Percentiles rank a stretch among this genome's conserved stretches.
Conservation (phyloP, 1,140 invertebrate species). For the Chironomus striatipennis region DNA sequence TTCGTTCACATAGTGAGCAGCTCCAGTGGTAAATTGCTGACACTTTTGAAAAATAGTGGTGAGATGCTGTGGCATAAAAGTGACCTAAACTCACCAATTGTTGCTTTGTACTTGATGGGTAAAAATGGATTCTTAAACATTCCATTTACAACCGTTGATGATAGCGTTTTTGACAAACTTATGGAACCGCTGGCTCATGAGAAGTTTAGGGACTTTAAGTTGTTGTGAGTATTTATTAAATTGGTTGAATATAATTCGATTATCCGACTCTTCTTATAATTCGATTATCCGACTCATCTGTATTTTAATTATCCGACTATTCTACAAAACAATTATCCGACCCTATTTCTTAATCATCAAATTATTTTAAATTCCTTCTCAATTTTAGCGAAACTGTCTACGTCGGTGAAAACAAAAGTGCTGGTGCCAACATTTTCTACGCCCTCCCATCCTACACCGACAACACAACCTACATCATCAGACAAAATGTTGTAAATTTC, state of each 20-base stretch:
- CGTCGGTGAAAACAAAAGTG: slow-evolving; percentile 67
- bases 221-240: slow-evolving; percentile 60
- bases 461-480: slow-evolving; percentile 62
- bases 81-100: slow-evolving; percentile 61
- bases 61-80: slow-evolving; percentile 70
- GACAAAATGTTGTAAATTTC: slow-evolving; percentile 48
- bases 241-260: too few relatives aligned
- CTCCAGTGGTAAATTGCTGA: slow-evolving; percentile 74
- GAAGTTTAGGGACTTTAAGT: slow-evolving; percentile 58
- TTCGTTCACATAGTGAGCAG: slow-evolving; percentile 81
- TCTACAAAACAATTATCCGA: too few relatives aligned
- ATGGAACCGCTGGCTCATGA: slow-evolving; percentile 51
- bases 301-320: too few relatives aligned
- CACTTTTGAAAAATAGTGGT: slow-evolving; percentile 62
- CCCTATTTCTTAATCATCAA: too few relatives aligned
- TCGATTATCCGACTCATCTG: too few relatives aligned
- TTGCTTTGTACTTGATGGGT: slow-evolving; percentile 79
- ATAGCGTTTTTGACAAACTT: slow-evolving; percentile 70
- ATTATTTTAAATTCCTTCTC: too few relatives aligned
- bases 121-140: slow-evolving; percentile 71
- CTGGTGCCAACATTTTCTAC: slow-evolving; percentile 62
- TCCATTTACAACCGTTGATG: slow-evolving; percentile 84
- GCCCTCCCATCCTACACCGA: slow-evolving; percentile 87
- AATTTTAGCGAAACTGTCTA: slow-evolving; percentile 82
- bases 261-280: too few relatives aligned